Percentiles rank a stretch among this genome's conserved stretches.
phyloP scores from a whole-genome alignment of 2,888 invertebrate species.

The Sarcophaga rosellei region DNA sequence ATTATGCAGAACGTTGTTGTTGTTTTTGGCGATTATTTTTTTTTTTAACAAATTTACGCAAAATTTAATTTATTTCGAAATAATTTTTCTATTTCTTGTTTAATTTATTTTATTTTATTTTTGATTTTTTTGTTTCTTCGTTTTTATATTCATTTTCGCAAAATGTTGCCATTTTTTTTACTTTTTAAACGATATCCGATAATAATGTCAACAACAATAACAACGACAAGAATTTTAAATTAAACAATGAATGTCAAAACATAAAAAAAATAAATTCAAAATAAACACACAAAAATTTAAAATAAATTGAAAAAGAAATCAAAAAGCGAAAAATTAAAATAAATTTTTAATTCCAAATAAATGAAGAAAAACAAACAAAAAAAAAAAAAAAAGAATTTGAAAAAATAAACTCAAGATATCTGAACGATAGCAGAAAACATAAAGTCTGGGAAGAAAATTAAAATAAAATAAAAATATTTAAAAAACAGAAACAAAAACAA shows the following conservation, averaged over 20 bases:
- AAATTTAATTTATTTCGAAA: not conserved
- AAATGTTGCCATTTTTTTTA: too few relatives aligned
- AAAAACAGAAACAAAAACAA: not conserved
- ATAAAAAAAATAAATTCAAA: not conserved
- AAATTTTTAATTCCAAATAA: not conserved
- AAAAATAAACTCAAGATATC: too few relatives aligned
- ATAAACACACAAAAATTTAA: not conserved
- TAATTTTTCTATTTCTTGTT: not conserved
- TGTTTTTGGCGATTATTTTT: too few relatives aligned
- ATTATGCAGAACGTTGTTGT: not conserved
- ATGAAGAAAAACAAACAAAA: not conserved
- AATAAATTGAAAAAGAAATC: not conserved
- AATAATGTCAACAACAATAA: too few relatives aligned
- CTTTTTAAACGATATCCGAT: too few relatives aligned
- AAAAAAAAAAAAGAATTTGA: not conserved
- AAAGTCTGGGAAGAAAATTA: too few relatives aligned
- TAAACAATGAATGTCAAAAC: conserved; percentile 2
- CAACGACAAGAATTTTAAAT: not conserved
- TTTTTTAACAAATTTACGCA: not conserved
- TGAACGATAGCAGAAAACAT: too few relatives aligned
- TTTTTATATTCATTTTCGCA: too few relatives aligned
- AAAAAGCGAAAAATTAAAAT: not conserved
- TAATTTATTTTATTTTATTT: not conserved
- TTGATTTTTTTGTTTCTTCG: too few relatives aligned
- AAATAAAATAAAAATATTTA: not conserved